Evolutionary conservation across 2,113 vertebrate species (phyloP), one percentile per base, ranked within the genome.

Genomic region (Sylvia atricapilla): DNA sequence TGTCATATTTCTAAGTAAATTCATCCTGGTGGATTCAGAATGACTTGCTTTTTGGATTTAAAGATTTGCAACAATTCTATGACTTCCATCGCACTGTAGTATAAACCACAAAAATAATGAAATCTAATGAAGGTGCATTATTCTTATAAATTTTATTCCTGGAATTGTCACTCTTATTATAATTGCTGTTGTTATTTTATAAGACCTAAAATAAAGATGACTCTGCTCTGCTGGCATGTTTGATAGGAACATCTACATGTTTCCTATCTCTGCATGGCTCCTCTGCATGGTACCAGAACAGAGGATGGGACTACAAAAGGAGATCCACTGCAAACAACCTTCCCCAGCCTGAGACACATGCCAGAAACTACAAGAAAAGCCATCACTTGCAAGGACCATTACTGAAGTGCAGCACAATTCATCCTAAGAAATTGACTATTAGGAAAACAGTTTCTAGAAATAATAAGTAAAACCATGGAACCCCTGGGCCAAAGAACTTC

Each of bases 311-410:
- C 39, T 59, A 24, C 28, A 73, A 41, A 10, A 50, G 16, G 19
- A 68, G 10, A 52, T 44, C 33, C 3, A 5, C 33, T 50, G 33
- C 25, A 49, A 87, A 59, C 13, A 46, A 37, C 22, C 13, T 82
- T 67, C 14, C 15, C 5, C 5, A 7, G 25, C 4, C 37, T 52
- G 24, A 47, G 9, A 15, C 23, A 35, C 0, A 0, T 44, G 49
- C 9, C 3, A 13, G 44, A 21, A 58, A 19, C 8, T 16, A 33
- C 17, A 60, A 35, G 31, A 90, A 84, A 84, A 81, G 5, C 8
- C 25, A n/a, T 15, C 8, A 28, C 8, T 37, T 68, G 3, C 16
- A 31, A 41, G 7, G 31, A 35, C 9, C 6, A 3, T 66, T 28
- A 58, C 11, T 66, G 37, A 69, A 49, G 37, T 59, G 15, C 31